Conservation (phyloP, 2,113 vertebrate species). For the Oxygymnocypris stewartii region DNA sequence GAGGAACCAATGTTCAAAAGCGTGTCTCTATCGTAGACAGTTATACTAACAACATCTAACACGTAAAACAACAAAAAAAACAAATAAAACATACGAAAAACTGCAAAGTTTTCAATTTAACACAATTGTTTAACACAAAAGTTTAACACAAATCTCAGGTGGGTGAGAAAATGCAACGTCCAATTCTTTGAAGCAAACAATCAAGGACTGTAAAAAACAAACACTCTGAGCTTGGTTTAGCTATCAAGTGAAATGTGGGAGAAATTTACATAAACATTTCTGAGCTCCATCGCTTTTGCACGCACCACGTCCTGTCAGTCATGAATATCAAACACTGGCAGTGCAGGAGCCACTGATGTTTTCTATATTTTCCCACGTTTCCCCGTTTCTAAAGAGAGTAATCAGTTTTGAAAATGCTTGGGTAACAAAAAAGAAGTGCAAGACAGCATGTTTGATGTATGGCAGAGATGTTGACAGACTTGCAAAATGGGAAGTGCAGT, state of each 20-base stretch:
- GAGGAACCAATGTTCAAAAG: too few relatives aligned
- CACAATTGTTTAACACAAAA: too few relatives aligned
- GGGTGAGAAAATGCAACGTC: neutral
- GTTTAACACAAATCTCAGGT: neutral
- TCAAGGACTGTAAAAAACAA: constrained; percentile 9
- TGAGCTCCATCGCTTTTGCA: neutral
- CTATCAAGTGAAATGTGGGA: neutral
- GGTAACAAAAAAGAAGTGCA: neutral
- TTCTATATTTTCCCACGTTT: constrained; percentile 21
- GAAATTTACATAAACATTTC: constrained; percentile 25
- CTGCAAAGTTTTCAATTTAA: too few relatives aligned
- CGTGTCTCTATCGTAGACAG: too few relatives aligned
- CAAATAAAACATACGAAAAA: too few relatives aligned
- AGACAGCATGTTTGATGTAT: constrained; percentile 10
- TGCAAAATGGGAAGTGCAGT: neutral
- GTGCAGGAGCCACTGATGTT: neutral
- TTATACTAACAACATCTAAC: too few relatives aligned
- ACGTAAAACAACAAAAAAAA: too few relatives aligned
- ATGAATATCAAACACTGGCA: constrained; percentile 29
- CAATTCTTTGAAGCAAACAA: neutral
- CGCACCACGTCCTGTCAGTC: neutral
- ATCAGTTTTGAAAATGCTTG: constrained; percentile 1
- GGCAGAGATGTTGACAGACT: neutral
- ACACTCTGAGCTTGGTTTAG: neutral
- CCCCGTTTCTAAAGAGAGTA: neutral